These are phyloP conservation scores for Entomyzon cyanotis DNA, from an alignment of 2,113 vertebrate species.

Conservation along the genomic window DNA sequence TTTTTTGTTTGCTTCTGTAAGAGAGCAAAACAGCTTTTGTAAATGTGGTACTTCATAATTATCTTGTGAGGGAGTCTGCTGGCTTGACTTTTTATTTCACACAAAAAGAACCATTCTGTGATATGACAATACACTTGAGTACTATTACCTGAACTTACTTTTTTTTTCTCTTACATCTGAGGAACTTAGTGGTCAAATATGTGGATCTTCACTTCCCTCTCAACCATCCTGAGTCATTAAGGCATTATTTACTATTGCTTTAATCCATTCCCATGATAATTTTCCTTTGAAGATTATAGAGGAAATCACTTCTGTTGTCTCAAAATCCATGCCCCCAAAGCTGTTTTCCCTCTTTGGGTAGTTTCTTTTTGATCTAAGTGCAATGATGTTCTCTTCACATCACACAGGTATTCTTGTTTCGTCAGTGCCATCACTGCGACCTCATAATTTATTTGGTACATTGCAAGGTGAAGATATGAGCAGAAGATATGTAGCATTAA, in stretches of 20 bases:
- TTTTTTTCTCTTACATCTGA: neutral
- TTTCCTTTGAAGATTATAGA: neutral
- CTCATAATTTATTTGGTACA: neutral
- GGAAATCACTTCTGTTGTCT: neutral
- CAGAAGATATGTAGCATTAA: neutral
- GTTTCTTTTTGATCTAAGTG: neutral
- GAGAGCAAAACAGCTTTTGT: neutral
- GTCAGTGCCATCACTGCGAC: neutral
- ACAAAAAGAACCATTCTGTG: neutral
- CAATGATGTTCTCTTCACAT: neutral
- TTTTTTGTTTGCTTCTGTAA: neutral
- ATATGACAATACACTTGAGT: rapidly evolving
- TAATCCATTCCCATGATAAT: neutral
- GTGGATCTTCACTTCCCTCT: neutral
- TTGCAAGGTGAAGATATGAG: neutral
- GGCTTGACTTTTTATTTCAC: neutral
- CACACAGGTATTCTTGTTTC: neutral
- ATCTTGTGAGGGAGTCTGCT: neutral
- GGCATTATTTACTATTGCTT: neutral
- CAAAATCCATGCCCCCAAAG: neutral
- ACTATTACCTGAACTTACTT: neutral
- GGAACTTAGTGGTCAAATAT: neutral
- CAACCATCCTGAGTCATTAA: neutral
- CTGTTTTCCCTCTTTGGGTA: neutral
- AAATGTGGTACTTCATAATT: neutral